These are phyloP conservation scores for Pinctada fucata DNA, from an alignment of 2,888 invertebrate species.

Conservation along the genomic window DNA sequence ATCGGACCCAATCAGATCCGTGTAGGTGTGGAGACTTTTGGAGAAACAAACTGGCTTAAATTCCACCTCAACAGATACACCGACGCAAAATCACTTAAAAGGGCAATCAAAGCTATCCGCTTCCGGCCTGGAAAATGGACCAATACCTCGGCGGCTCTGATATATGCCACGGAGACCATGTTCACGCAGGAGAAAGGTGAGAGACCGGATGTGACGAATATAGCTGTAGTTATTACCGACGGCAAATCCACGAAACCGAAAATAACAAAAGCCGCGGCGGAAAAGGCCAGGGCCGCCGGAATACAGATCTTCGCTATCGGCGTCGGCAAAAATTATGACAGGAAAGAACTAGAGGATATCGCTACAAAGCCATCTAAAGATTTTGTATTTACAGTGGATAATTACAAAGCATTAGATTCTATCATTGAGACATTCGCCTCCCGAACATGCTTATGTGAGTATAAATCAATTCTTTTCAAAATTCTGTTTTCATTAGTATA, in stretches of 20 bases:
- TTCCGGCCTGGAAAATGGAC: constrained; percentile 53
- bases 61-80: constrained; percentile 55
- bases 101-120: constrained; percentile 47
- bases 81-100: constrained; percentile 38
- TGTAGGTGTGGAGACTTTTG: constrained; percentile 63
- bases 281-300: constrained; percentile 49
- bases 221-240: constrained; percentile 72
- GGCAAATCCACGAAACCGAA: constrained; percentile 61
- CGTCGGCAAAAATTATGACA: constrained; percentile 56
- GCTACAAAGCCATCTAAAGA: constrained; percentile 55
- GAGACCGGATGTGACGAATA: constrained; percentile 53
- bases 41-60: constrained; percentile 49
- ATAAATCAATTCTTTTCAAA: too few relatives aligned
- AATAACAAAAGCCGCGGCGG: constrained; percentile 56
- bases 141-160: constrained; percentile 62
- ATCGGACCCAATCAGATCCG: constrained; percentile 49
- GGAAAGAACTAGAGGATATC: constrained; percentile 56
- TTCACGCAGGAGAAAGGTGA: constrained; percentile 46
- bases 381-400: constrained; percentile 57
- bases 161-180: constrained; percentile 53
- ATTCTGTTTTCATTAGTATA: background rate
- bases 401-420: constrained; percentile 53
- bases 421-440: constrained; percentile 54
- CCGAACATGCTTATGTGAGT: constrained; percentile 57
- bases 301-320: constrained; percentile 66